phyloP scores from a whole-genome alignment of 2,888 invertebrate species.

The Thumatha senex region DNA sequence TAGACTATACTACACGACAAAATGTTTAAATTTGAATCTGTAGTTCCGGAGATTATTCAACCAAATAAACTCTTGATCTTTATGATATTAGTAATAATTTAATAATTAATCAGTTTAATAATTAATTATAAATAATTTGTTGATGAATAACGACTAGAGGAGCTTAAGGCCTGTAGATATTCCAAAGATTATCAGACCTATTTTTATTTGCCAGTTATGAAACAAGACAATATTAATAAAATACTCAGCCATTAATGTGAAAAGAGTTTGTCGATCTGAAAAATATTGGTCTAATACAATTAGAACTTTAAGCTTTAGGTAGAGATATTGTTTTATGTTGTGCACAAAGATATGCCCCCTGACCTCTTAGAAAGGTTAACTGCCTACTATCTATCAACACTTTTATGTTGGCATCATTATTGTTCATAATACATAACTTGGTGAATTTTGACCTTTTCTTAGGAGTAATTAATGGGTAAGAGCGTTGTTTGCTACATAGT shows the following conservation, averaged over 20 bases:
- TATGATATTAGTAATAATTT: no score
- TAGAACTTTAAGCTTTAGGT: slow-evolving; percentile 32
- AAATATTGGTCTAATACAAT: slow-evolving; percentile 37
- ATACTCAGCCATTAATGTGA: no score
- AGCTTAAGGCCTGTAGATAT: no score
- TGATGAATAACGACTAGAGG: no score
- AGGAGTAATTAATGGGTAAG: not conserved
- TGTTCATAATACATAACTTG: not conserved
- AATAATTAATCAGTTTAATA: no score
- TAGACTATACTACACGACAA: no score
- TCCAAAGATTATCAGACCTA: no score
- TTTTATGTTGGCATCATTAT: not conserved
- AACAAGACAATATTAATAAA: no score
- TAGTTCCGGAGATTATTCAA: no score
- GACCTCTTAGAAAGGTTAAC: slow-evolving; percentile 16
- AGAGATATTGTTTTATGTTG: slow-evolving; percentile 31
- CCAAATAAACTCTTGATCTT: no score
- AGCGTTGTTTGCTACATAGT: not conserved
- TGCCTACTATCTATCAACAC: slow-evolving; percentile 1
- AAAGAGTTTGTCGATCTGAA: slow-evolving; percentile 41
- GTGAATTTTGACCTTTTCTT: not conserved
- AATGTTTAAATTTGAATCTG: no score
- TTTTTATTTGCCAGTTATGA: not conserved
- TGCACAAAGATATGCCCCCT: slow-evolving; percentile 15
- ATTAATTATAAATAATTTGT: no score